These are phyloP conservation scores for Furcifer pardalis DNA, from an alignment of 2,797 vertebrate genomes.

Conservation along the genomic window DNA sequence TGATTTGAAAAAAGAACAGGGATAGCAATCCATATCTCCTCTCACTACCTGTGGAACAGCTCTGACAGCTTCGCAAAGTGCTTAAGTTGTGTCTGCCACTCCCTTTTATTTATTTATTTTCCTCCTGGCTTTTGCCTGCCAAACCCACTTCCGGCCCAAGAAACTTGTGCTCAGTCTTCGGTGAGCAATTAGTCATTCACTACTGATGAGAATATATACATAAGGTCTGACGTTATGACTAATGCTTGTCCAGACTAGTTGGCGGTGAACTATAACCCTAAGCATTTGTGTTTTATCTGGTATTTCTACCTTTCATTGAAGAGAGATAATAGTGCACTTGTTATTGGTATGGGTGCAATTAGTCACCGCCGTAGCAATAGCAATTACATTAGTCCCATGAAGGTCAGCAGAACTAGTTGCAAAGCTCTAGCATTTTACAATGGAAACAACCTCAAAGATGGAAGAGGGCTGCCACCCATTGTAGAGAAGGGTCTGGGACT, in stretches of 20 bases:
- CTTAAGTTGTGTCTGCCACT: not conserved
- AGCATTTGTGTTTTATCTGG: conserved; percentile 14
- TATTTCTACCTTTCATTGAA: conserved; percentile 1
- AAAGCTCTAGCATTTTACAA: conserved; percentile 39
- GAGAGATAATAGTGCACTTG: conserved; percentile 8
- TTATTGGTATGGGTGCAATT: not conserved
- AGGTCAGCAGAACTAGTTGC: not conserved
- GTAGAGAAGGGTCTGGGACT: too few relatives aligned
- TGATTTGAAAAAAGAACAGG: not conserved
- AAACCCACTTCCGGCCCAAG: conserved; percentile 3
- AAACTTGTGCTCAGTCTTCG: not conserved
- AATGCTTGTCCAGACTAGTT: not conserved
- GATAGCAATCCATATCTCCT: not conserved
- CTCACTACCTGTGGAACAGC: not conserved
- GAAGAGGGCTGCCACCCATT: too few relatives aligned
- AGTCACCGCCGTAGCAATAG: not conserved
- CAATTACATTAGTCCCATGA: not conserved
- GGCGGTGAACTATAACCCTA: conserved; percentile 6
- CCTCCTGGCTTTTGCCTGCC: not conserved
- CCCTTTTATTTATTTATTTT: conserved; percentile 7
- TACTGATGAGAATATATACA: not conserved
- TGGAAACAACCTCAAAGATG: too few relatives aligned
- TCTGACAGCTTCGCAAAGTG: not conserved
- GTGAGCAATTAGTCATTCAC: conserved; percentile 14
- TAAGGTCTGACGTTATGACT: fast-evolving